Conservation (phyloP, 2,888 invertebrate species). For the Conchocele bisecta region DNA sequence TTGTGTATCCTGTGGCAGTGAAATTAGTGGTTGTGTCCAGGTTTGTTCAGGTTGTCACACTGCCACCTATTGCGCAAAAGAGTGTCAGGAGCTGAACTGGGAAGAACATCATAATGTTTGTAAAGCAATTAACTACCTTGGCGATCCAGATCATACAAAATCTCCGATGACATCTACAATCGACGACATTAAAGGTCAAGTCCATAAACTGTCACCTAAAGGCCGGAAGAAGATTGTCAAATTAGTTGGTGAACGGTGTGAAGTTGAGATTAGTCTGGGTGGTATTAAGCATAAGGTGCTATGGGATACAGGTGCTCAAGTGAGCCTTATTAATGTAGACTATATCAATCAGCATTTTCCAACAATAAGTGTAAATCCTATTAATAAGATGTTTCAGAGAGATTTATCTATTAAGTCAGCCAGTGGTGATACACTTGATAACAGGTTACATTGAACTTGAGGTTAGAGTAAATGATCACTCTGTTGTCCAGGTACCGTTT, state of each 20-base stretch:
- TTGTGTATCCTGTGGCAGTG: background rate
- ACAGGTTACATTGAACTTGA: constrained; percentile 3
- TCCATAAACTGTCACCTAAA: constrained; percentile 18
- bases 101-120: background rate
- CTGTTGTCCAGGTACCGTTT: constrained; percentile 7
- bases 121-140: background rate
- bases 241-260: constrained; percentile 13
- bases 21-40: too few species aligned
- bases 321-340: constrained; percentile 2
- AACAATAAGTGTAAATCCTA: background rate
- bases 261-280: background rate
- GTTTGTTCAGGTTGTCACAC: background rate
- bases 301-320: constrained; percentile 36
- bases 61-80: background rate
- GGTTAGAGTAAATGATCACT: background rate
- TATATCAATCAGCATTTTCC: background rate
- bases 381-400: constrained; percentile 5
- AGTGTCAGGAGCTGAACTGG: constrained; percentile 7
- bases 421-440: constrained; percentile 5
- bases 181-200: background rate
- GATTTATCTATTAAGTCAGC: constrained; percentile 8
- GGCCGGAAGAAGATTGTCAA: constrained; percentile 14
- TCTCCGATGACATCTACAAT: background rate
- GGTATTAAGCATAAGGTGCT: constrained; percentile 4
- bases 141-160: background rate